Evolutionary conservation across 2,113 vertebrate species (phyloP).

Genomic region (Carlito syrichta): DNA sequence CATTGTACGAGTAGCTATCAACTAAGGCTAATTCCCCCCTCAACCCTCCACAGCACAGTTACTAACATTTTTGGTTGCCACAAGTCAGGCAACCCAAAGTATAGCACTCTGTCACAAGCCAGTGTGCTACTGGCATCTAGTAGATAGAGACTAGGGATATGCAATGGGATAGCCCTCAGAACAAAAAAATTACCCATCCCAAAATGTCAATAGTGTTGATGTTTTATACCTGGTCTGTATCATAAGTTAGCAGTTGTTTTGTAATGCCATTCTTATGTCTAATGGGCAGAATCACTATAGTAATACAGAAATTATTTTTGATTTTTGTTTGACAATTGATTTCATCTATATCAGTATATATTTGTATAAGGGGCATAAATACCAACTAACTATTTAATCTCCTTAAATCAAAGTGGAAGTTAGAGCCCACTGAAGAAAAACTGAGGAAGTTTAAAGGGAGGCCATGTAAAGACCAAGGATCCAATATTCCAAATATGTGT

Average conservation of each 20-base stretch:
- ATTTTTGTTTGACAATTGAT: constrained; percentile 17
- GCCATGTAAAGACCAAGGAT: not conserved
- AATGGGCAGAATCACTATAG: not conserved
- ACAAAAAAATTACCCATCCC: not conserved
- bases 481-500: not conserved
- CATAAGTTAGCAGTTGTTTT: not conserved
- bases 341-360: not conserved
- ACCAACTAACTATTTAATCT: not conserved
- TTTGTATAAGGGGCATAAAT: not conserved
- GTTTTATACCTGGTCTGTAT: not conserved
- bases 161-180: not conserved
- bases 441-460: not conserved
- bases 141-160: not conserved
- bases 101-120: too few relatives aligned
- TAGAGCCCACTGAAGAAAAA: not conserved
- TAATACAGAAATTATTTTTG: not conserved
- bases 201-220: not conserved
- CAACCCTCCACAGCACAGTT: not conserved
- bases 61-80: not conserved
- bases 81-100: not conserved
- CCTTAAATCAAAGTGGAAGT: not conserved
- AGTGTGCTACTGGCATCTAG: not conserved
- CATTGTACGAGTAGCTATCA: not conserved
- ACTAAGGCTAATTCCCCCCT: not conserved
- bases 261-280: not conserved